Evolutionary conservation across 1,140 invertebrate genomes (phyloP).

Genomic region (Mactra quadrangularis): DNA sequence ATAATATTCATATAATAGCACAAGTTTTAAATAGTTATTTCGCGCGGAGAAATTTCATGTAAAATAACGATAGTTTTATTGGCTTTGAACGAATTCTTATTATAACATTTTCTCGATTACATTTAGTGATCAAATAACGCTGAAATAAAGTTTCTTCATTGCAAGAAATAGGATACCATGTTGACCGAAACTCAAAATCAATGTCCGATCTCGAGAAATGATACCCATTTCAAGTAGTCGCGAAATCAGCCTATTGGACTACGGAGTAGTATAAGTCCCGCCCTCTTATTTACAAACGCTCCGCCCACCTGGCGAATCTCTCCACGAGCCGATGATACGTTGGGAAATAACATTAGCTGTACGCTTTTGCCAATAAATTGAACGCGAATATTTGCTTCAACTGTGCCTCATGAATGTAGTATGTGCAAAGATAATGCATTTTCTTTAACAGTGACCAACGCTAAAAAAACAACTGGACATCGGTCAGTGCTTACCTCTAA

Average conservation of each 20-base stretch:
- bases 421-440: background rate
- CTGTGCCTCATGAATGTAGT: background rate
- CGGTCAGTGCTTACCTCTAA: background rate
- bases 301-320: background rate
- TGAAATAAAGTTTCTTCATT: too few relatives aligned
- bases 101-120: too few relatives aligned
- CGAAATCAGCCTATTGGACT: background rate
- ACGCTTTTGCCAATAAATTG: slow-evolving; percentile 28
- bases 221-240: background rate
- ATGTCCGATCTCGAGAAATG: too few relatives aligned
- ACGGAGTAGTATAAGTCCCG: background rate
- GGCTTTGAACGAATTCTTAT: too few relatives aligned
- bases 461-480: slow-evolving; percentile 2
- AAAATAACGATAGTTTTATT: too few relatives aligned
- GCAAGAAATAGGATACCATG: too few relatives aligned
- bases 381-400: background rate
- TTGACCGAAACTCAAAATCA: too few relatives aligned
- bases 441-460: slow-evolving; percentile 11
- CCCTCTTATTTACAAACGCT: slow-evolving; percentile 42
- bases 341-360: background rate
- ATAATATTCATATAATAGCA: too few relatives aligned
- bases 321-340: background rate
- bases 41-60: too few relatives aligned
- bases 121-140: too few relatives aligned
- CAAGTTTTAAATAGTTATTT: too few relatives aligned